A percentile compares a stretch with the other conserved stretches of the same genome.
Conservation (phyloP, 2,888 invertebrate species). For the Rapana venosa region DNA sequence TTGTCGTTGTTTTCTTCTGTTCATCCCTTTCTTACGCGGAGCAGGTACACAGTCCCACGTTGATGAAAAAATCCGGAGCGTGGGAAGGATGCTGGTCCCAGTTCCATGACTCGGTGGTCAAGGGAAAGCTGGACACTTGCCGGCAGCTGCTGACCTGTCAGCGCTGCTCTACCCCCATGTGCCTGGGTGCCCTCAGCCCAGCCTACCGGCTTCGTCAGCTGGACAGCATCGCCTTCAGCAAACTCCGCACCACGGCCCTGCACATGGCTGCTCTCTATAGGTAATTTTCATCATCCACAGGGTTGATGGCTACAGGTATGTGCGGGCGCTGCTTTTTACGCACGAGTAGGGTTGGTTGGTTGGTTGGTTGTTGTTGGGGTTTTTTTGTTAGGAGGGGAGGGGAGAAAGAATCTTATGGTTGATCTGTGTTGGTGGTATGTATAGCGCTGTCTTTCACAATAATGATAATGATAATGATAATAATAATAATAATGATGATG, state of each 20-base stretch:
- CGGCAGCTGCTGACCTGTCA: slow-evolving; percentile 14
- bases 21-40: not conserved
- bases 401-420: too few relatives aligned
- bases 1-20: too few relatives aligned
- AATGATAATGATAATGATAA: too few relatives aligned
- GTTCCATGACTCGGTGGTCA: slow-evolving; percentile 41
- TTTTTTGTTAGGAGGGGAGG: too few relatives aligned
- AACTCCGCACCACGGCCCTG: slow-evolving; percentile 34
- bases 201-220: slow-evolving; percentile 24
- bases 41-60: slow-evolving; percentile 17
- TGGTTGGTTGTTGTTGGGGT: too few relatives aligned
- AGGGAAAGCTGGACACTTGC: slow-evolving; percentile 29
- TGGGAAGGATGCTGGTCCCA: slow-evolving; percentile 29
- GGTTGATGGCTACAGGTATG: too few relatives aligned
- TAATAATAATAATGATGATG: too few relatives aligned
- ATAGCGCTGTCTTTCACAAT: too few relatives aligned
- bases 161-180: slow-evolving; percentile 4
- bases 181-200: slow-evolving; percentile 32
- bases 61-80: not conserved
- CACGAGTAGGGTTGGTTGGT: too few relatives aligned
- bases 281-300: too few relatives aligned
- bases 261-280: slow-evolving; percentile 42
- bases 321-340: too few relatives aligned
- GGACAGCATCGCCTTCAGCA: slow-evolving; percentile 38
- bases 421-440: too few relatives aligned